A percentile compares a stretch with the other conserved stretches of the same genome.
phyloP scores from a whole-genome alignment of 2,888 invertebrate species.

The Cyaniris semiargus region DNA sequence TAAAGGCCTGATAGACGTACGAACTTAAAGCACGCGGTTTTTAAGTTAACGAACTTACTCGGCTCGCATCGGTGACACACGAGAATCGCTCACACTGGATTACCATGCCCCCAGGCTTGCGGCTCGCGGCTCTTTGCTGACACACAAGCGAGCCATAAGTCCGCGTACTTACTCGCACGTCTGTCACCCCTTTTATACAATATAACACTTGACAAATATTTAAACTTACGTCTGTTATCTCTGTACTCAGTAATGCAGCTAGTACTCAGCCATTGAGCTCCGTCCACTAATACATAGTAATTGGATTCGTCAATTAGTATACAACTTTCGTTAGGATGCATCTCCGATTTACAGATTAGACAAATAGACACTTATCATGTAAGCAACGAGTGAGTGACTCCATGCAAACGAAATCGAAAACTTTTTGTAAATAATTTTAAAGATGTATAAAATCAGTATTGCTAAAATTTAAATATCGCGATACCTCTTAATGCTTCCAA shows the following conservation, averaged over 20 bases:
- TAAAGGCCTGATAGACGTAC: too few species aligned
- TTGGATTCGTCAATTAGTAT: slow-evolving; percentile 47
- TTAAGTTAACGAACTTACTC: too few species aligned
- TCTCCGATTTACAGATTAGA: slow-evolving; percentile 29
- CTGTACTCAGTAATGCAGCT: slow-evolving; percentile 11
- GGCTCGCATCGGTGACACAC: too few species aligned
- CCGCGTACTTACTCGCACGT: too few species aligned
- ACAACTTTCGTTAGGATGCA: slow-evolving; percentile 36
- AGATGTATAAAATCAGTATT: slow-evolving; percentile 50
- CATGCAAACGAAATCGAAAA: slow-evolving; percentile 21
- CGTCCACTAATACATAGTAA: slow-evolving; percentile 61
- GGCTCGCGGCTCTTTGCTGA: too few species aligned
- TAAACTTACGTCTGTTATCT: neutral
- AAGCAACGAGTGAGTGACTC: slow-evolving; percentile 39
- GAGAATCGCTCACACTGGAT: too few species aligned
- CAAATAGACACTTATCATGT: slow-evolving; percentile 22
- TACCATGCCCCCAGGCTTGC: too few species aligned
- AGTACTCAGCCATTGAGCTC: slow-evolving; percentile 62
- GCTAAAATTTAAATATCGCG: slow-evolving; percentile 54
- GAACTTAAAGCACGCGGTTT: too few species aligned
- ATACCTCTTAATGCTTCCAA: slow-evolving; percentile 56
- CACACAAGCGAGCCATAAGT: too few species aligned
- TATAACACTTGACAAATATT: neutral
- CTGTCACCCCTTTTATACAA: too few species aligned
- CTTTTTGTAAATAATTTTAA: slow-evolving; percentile 40